Percentiles rank a stretch among this genome's conserved stretches.
phyloP scores from a whole-genome alignment of 2,797 vertebrate species.

The Heliangelus exortis region DNA sequence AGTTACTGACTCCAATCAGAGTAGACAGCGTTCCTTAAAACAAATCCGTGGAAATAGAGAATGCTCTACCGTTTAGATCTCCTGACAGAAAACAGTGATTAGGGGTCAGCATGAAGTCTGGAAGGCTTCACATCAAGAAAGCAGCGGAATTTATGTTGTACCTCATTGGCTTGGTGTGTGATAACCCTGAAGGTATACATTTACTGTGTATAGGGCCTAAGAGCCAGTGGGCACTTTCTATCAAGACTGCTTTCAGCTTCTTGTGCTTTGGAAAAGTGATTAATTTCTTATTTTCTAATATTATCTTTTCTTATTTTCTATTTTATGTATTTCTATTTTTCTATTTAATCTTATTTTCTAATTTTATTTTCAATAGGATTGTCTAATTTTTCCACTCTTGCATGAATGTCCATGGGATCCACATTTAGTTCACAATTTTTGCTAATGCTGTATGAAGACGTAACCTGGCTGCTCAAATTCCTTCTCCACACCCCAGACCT shows the following conservation, averaged over 20 bases:
- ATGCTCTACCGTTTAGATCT: not conserved
- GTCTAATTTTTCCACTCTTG: not conserved
- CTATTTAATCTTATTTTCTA: no score
- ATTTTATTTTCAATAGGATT: no score
- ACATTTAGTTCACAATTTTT: not conserved
- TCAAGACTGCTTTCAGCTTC: not conserved
- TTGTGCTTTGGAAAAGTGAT: not conserved
- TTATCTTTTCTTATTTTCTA: no score
- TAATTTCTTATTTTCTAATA: not conserved
- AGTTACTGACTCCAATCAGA: not conserved
- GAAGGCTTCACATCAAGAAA: not conserved
- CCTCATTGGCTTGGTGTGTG: not conserved
- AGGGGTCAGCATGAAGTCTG: not conserved
- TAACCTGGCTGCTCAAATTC: not conserved
- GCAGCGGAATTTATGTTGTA: not conserved
- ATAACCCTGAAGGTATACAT: not conserved
- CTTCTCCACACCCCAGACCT: not conserved
- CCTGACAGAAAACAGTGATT: not conserved
- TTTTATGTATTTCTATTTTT: no score
- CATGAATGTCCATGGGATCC: not conserved
- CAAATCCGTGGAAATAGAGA: not conserved
- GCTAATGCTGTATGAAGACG: not conserved
- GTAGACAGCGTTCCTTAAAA: not conserved
- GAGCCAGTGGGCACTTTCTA: not conserved
- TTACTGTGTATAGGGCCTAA: not conserved